phyloP scores from a whole-genome alignment of 2,797 vertebrate species.

The Amphiprion clarkii region DNA sequence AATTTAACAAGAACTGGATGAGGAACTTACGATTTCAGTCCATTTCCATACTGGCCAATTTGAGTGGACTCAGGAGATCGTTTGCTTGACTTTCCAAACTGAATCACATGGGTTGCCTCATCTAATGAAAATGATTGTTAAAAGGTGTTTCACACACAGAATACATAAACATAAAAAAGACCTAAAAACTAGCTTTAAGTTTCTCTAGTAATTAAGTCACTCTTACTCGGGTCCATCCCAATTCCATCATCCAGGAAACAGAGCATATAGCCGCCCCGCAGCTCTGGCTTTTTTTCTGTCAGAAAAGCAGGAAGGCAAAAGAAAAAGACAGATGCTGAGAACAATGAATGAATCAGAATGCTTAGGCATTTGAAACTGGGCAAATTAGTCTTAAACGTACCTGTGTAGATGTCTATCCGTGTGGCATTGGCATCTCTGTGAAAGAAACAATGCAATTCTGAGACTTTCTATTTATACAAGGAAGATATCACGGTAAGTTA shows the following conservation, averaged over 20 bases:
- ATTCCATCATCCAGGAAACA: constrained; percentile 98
- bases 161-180: constrained; percentile 1
- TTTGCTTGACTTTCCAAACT: constrained; percentile 98
- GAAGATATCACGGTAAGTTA: neutral
- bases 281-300: constrained; percentile 90
- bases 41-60: constrained; percentile 98
- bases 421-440: constrained; percentile 97
- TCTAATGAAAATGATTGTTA: constrained; percentile 78
- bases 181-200: neutral
- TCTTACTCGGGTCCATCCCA: constrained; percentile 98
- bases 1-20: neutral
- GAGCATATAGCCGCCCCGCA: constrained; percentile 95
- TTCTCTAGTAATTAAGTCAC: constrained; percentile 14
- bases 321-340: neutral
- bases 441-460: constrained; percentile 48
- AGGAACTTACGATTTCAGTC: constrained; percentile 95
- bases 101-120: constrained; percentile 98
- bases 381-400: constrained; percentile 78
- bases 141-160: constrained; percentile 24
- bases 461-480: constrained; percentile 14
- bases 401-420: constrained; percentile 96
- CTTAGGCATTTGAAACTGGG: neutral
- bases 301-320: constrained; percentile 34
- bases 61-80: constrained; percentile 95
- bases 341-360: neutral